Evolutionary conservation across 64 coral and sea anemone genomes (phyloP).

Genomic region (Hydrozoanthus tunicans): DNA sequence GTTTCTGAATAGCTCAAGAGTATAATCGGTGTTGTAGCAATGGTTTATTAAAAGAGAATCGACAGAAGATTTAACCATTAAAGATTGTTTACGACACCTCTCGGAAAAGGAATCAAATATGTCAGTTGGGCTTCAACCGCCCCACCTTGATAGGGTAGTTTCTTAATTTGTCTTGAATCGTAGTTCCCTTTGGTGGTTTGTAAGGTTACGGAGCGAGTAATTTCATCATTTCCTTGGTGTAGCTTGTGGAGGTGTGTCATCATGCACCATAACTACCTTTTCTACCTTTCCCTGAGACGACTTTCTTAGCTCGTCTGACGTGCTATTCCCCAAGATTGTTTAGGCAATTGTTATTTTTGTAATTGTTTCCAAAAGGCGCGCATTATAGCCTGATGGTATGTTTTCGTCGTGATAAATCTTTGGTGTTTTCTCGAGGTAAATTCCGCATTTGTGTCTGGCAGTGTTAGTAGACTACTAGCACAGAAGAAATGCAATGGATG

Average conservation of each 20-base stretch:
- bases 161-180: background rate
- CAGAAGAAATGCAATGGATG: no score
- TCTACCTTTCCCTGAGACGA: background rate
- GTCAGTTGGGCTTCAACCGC: background rate
- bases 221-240: background rate
- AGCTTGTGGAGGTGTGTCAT: background rate
- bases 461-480: background rate
- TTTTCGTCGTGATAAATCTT: background rate
- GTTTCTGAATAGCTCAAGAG: no score
- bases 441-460: conserved; percentile 3
- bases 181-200: background rate
- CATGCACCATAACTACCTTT: background rate
- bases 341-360: background rate
- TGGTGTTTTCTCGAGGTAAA: background rate
- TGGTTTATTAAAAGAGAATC: no score
- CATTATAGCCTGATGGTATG: background rate
- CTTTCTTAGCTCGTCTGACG: background rate
- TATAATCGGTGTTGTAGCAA: no score
- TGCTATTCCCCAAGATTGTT: background rate
- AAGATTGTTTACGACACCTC: no score
- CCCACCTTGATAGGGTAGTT: background rate
- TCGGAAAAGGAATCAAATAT: no score
- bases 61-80: no score
- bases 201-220: background rate
- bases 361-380: background rate